phyloP scores from a whole-genome alignment of 2,888 invertebrate species.

The Sminthurides aquaticus region DNA sequence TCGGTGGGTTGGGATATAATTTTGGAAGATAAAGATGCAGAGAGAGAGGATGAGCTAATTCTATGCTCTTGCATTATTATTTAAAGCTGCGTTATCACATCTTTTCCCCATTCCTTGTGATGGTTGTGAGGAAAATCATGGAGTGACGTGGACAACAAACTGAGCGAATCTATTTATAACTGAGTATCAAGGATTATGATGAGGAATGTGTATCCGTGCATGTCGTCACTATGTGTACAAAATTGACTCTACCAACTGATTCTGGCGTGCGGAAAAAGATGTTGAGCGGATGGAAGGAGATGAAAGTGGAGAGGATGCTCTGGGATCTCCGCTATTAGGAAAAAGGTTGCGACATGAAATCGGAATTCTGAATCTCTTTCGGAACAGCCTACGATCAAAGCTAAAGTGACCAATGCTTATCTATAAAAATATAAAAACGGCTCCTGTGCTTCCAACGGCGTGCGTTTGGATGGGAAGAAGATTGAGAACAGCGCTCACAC shows the following conservation, averaged over 20 bases:
- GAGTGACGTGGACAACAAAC: background rate
- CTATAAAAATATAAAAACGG: background rate
- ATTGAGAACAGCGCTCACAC: too few relatives aligned
- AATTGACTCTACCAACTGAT: background rate
- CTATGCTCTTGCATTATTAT: background rate
- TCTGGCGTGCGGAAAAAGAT: background rate
- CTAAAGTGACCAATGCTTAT: background rate
- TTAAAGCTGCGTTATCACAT: background rate
- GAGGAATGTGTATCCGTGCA: background rate
- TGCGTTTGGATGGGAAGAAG: too few relatives aligned
- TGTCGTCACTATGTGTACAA: background rate
- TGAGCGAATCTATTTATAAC: background rate
- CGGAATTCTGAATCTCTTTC: background rate
- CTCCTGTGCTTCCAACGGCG: too few relatives aligned
- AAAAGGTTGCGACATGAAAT: background rate
- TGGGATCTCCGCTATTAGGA: background rate
- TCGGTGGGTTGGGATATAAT: background rate
- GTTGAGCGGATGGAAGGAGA: background rate
- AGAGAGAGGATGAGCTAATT: background rate
- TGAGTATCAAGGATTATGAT: background rate
- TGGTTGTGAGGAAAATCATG: background rate
- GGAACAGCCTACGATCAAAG: background rate
- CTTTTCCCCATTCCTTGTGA: background rate
- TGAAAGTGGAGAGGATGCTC: background rate
- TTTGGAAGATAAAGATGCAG: background rate